A percentile compares a stretch with the other conserved stretches of the same genome.
phyloP scores from a whole-genome alignment of 2,888 invertebrate genomes.

The Nomada fucata region DNA sequence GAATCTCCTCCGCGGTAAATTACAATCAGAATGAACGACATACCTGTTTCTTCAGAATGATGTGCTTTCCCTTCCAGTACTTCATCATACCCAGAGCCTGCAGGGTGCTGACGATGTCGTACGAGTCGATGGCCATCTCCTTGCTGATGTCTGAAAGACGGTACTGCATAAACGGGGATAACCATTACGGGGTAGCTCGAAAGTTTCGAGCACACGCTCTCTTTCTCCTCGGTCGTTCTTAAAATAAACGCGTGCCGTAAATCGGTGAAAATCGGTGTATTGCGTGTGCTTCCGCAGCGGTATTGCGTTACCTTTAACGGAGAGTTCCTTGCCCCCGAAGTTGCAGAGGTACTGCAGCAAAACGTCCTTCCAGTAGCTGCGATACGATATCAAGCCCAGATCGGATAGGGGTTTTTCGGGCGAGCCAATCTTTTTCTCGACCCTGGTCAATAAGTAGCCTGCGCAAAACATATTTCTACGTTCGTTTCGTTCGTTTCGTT shows the following conservation, averaged over 20 bases:
- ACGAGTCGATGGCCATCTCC: conserved; percentile 98
- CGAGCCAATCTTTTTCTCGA: conserved; percentile 99
- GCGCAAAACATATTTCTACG: conserved; percentile 60
- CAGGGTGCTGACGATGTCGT: conserved; percentile 98
- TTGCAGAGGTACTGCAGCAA: conserved; percentile 95
- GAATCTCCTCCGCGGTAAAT: conserved; percentile 4
- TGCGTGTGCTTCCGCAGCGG: conserved; percentile 19
- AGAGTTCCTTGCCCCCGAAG: conserved; percentile 94
- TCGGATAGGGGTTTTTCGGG: conserved; percentile 99
- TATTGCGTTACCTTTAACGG: conserved; percentile 90
- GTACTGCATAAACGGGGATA: neutral
- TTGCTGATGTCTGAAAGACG: conserved; percentile 88
- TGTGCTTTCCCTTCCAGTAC: conserved; percentile 99
- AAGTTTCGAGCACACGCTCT: neutral
- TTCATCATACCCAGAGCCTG: conserved; percentile 99
- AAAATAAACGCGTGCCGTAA: conserved; percentile 14
- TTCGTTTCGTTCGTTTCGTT: neutral
- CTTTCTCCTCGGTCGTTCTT: neutral
- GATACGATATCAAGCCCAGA: conserved; percentile 97
- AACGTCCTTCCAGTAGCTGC: conserved; percentile 99
- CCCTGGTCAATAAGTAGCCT: conserved; percentile 98
- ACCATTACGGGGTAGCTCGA: neutral
- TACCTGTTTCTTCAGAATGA: conserved; percentile 97
- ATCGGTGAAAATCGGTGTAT: conserved; percentile 26
- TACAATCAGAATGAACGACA: conserved; percentile 67